Base-by-base conservation (phyloP, 1,140 invertebrate genomes). In the Scaptomyza pallida region DNA sequence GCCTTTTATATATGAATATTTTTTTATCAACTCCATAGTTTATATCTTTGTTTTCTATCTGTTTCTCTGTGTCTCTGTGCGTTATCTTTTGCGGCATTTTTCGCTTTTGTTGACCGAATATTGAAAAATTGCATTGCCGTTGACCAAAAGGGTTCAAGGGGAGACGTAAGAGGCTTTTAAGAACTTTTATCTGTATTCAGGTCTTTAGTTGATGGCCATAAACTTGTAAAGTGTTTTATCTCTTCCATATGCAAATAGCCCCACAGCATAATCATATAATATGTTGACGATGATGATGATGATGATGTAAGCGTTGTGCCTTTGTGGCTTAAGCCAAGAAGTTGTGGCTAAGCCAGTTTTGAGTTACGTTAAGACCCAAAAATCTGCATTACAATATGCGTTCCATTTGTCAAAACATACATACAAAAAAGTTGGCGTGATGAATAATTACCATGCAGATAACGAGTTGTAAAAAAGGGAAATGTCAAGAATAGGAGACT, bases 21-120 rank as follows among this genome's bases (percentile, higher is more conserved):
- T 30, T 30, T 9, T 86, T 86, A 88, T 86, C 82, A 72, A 72
- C 82, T 88, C 71, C 68, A 89, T 89, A 89, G 82, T 89, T 89
- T 82, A 83, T 88, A 82, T 88, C 78, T 88, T 64, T 70, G 82
- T 80, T 80, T 74, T 68, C 70, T 57, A 86, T 85, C 76, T 71
- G 17, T 52, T 17, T n/a, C n/a, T n/a, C n/a, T n/a, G n/a, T n/a
- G n/a, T n/a, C n/a, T n/a, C n/a, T 54, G 15, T 54, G 35, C 47
- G 60, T 44, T 77, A 77, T 73, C 74, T 54, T 61, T 64, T 48
- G 41, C 51, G 37, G 54, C 54, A 10, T 40, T 54, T 40, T 43
- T 40, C 26, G 35, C 54, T 56, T 56, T 56, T 41, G 54, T 56
- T 56, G 26, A 13, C 21, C 54, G 40, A 54, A 68, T 82, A 88